Base-by-base conservation (phyloP, 2,888 invertebrate species). In the Hemaris fuciformis region DNA sequence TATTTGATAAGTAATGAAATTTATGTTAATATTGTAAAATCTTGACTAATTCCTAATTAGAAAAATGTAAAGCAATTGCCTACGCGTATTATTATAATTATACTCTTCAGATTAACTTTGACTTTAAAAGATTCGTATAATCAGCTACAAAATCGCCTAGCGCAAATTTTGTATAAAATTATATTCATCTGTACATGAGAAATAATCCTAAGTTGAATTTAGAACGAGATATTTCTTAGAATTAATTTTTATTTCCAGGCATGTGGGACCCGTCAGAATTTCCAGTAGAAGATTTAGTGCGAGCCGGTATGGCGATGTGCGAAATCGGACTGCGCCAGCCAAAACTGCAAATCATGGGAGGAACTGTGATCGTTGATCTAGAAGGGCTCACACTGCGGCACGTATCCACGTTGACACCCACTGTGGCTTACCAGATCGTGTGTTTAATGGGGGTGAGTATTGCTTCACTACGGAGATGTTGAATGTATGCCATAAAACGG, bases 401-500 rank as follows among this genome's bases (percentile, higher is more conserved):
- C 27, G 79, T 87, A 7, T 71, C 91, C 0, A 69, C 84, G 0
- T 62, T 91, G 15, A 91, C 90, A 0, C 91, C 91, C 0, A 81
- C 88, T 1, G 76, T 91, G 1, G 91, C 91, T 0, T 85, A 90
- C 62, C 91, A 91, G 70, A 89, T 91, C 20, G 89, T 90, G 1
- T 72, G 72, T 22, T 71, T 91, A 1, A 70, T 89, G 79, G 91
- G 91, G 79, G 91, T 91, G 62, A 73, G 84, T 69, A 53, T 6
- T 2, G 3, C 0, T 6, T 56, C 18, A 38, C 15, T 1, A 57
- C 53, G 3, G 7, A 8, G 3, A 1, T 27, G 31, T 57, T 58
- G 23, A 64, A 57, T 6, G 46, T 42, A 57, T 31, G 62, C 57
- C 57, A 27, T 59, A 25, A 60, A 43, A 27, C 1, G 27, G 27